Evolutionary conservation across 2,888 invertebrate genomes (phyloP), one percentile per base, ranked within the genome.

Genomic region (Callosobruchus maculatus): DNA sequence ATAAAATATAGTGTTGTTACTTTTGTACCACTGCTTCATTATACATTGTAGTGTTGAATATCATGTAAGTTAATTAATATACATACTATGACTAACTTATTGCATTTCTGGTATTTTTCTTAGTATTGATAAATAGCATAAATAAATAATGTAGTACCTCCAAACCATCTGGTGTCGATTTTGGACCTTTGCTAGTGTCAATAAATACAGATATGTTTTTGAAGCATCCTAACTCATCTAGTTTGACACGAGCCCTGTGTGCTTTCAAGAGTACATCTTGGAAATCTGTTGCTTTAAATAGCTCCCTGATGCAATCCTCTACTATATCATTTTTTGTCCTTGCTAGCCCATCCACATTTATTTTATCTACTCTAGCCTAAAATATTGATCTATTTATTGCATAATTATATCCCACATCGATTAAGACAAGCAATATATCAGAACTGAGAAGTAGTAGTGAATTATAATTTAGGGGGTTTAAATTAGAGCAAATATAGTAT

Each of bases 241-340:
- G 88, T 78, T 94, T 93, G 21, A 91, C 88, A 72, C 94, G 91
- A 18, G 94, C 93, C 87, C 89, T 90, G 82, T 93, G 91, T 0
- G 92, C 91, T 78, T 91, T 89, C 30, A 92, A 81, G 80, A 94
- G 91, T 77, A 97, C 93, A 83, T 97, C 95, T 84, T 95, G 93
- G 84, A 99, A 97, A 87, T 95, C 95, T 7, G 90, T 89, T 0
- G 96, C 95, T 78, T 92, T 91, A 86, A 98, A 97, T 21, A 99
- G 88, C 9, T 95, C 94, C 74, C 92, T 89, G 0, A 98, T 92
- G 30, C 95, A 93, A 81, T 92, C 91, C 79, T 91, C 89, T 66
- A 98, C 89, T 79, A 97, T 92, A 83, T 98, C 97, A 85, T 97
- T 94, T 86, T 96, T 95, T 0, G 98, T 98, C 75, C 97, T 89